Conservation (phyloP, 1,140 invertebrate genomes). For the Acromyrmex echinatior region DNA sequence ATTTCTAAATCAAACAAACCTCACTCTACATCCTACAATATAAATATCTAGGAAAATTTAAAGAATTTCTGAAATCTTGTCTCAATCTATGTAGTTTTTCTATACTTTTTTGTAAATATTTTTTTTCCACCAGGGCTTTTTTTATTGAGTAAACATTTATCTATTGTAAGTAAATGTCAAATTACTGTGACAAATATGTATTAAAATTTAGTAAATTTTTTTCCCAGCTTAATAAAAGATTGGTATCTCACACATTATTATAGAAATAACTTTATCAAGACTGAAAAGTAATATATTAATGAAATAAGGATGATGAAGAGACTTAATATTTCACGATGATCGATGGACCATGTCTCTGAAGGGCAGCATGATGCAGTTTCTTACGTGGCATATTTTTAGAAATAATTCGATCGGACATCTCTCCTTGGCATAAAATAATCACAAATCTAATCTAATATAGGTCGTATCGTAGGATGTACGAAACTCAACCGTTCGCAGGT, state of each 20-base stretch:
- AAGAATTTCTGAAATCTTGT: too few species aligned
- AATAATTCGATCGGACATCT: slow-evolving; percentile 40
- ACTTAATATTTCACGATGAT: neutral
- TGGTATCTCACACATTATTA: neutral
- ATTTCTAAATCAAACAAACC: too few species aligned
- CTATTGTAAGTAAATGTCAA: too few species aligned
- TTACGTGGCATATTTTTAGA: slow-evolving; percentile 15
- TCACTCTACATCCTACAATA: too few species aligned
- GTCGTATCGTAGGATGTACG: slow-evolving; percentile 42
- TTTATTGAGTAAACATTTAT: too few species aligned
- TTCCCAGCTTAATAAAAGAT: neutral
- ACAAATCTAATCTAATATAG: slow-evolving; percentile 69
- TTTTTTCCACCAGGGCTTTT: too few species aligned
- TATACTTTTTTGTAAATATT: too few species aligned
- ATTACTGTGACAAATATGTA: too few species aligned
- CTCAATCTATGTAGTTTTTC: too few species aligned
- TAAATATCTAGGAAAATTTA: too few species aligned
- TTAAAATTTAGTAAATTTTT: too few species aligned
- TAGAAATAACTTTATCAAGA: neutral
- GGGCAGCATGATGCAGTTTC: neutral
- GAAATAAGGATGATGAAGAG: too few species aligned
- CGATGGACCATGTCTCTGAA: neutral
- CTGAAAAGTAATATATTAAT: neutral
- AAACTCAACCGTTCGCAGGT: slow-evolving; percentile 58
- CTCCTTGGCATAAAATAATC: slow-evolving; percentile 58